Evolutionary conservation across 2,888 invertebrate genomes (phyloP), one percentile per base, ranked within the genome.

Genomic region (Cheilosia soror): DNA sequence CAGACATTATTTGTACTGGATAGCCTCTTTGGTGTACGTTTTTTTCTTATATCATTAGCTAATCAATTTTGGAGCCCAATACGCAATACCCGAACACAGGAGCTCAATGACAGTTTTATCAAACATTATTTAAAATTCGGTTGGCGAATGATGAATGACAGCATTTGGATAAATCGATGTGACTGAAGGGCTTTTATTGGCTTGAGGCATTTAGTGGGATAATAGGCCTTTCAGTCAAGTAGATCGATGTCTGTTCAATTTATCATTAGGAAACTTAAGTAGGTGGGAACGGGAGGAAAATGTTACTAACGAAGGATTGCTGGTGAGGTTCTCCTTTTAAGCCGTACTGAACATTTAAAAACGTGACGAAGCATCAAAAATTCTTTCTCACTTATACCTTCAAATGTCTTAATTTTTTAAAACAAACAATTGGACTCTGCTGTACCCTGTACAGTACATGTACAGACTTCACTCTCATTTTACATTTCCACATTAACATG

Each of bases 31-130:
- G 9, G 0, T 5, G 15, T 37, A 11, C 3, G 9, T 9, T 49
- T 65, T 40, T 53, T 69, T 31, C 51, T 40, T 25, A 33, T 55
- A 15, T 55, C 62, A 63, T 78, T 78, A 71, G 55, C 62, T 71
- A 78, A 78, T 78, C 78, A 78, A 69, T 78, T 78, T 71, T 11
- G 44, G 63, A 27, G 27, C 40, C 29, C 9, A 27, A 44, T 40
- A 40, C 40, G 20, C 9, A 27, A 44, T 40, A 40, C 13, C 37
- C 27, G 25, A 47, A 37, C 29, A 40, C 20, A 37, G 27, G 11
- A 49, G 44, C 40, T 49, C 31, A 47, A 20, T 57, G 42, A 40
- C 58, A 51, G 42, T 53, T 72, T 51, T 53, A 47, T 53, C 53
- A 66, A 60, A 51, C 27, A 25, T 66, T 66, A 51, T 33, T 76